These are phyloP conservation scores for Acrobasis suavella DNA, from an alignment of 2,888 invertebrate species.

Conservation along the genomic window DNA sequence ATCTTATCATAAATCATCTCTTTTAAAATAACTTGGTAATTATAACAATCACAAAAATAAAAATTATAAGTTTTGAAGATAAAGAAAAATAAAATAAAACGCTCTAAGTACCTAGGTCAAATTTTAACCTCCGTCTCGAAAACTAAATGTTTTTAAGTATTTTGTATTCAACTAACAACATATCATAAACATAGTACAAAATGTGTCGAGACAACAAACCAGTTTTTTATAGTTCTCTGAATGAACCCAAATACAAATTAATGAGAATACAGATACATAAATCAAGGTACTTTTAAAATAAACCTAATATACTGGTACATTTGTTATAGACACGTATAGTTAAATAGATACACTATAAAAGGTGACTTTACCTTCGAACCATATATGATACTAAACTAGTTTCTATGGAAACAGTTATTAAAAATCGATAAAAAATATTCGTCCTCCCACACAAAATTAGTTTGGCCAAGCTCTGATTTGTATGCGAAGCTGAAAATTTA, in stretches of 20 bases:
- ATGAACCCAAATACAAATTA: slow-evolving; percentile 14
- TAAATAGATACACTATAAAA: too few species aligned
- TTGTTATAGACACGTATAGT: too few species aligned
- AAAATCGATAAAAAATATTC: too few species aligned
- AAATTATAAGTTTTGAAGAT: background rate
- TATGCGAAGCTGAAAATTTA: too few species aligned
- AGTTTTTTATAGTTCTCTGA: slow-evolving; percentile 24
- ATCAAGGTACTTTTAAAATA: background rate
- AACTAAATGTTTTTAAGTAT: background rate
- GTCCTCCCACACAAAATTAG: too few species aligned
- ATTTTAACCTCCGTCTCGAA: background rate
- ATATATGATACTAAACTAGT: too few species aligned
- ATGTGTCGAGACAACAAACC: slow-evolving; percentile 21
- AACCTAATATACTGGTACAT: background rate
- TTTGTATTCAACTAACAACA: slow-evolving; percentile 10
- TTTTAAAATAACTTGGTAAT: too few species aligned
- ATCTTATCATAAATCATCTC: too few species aligned
- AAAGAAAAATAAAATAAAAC: slow-evolving; percentile 2
- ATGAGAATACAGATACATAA: background rate
- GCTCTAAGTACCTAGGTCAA: background rate
- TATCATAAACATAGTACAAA: background rate
- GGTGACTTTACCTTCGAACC: too few species aligned
- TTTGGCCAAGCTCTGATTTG: too few species aligned
- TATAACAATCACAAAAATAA: too few species aligned
- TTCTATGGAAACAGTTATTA: too few species aligned